Evolutionary conservation across 1,140 invertebrate genomes (phyloP), one percentile per base, ranked within the genome.

Genomic region (Drosophila kanapiae): DNA sequence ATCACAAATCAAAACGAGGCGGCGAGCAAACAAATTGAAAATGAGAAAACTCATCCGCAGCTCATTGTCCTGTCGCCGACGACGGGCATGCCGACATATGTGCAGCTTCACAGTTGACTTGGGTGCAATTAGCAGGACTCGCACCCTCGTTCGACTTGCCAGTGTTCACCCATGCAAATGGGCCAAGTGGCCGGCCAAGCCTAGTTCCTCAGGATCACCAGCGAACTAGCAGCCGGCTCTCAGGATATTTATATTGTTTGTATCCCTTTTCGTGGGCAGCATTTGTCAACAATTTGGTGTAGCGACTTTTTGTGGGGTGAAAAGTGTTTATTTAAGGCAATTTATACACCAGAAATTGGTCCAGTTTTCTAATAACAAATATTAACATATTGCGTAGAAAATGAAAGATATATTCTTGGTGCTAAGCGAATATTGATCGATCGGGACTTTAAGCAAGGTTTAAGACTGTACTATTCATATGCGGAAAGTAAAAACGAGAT

Each of bases 101-200:
- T 51, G 54, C 85, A 84, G 80, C 86, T 87, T 91, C 87, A 91
- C 77, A 91, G 85, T 72, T 87, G 58, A 90, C 75, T 79, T 64
- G 62, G 16, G 47, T 47, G 56, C 82, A 91, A 86, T 87, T 87
- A 80, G 61, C 68, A 58, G 51, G 43, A 58, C 58, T 75, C 75
- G 77, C 82, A 85, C 78, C 82, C 80, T 70, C 78, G 35, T 33
- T n/a, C 7, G 29, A 14, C 47, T 10, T 43, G 49, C 56, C 43
- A 49, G 53, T 45, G 60, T 61, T 27, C 47, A 65, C 37, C 58
- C 77, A 87, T 87, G 84, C 76, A 87, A 78, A 87, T 88, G 80
- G 77, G 53, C 16, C 37, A 37, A 72, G 37, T 71, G 57, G 29
- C 47, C 63, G 47, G 51, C 11, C 49, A 58, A 77, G 18, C 54